Base-by-base conservation (phyloP, 2,888 invertebrate species). In the Atethmia centrago region DNA sequence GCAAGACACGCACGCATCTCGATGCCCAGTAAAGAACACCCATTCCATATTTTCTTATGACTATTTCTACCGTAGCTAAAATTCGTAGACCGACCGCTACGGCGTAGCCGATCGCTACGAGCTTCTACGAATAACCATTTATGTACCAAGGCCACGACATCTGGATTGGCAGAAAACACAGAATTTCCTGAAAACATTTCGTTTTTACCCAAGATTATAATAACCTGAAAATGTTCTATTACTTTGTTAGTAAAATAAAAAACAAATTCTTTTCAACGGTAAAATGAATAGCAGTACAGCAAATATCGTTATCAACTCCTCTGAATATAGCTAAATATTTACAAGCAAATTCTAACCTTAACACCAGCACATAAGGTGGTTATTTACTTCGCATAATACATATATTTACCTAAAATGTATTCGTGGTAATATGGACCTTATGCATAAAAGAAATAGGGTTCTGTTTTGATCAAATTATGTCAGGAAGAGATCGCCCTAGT, bases 401-500 rank as follows among this genome's bases (percentile, higher is more conserved):
- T 16, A 10, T 14, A 45, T 28, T 56, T 55, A 59, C 0, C n/a
- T 0, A 3, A 21, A 21, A 12, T 16, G 1, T 4, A 0, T 0
- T 2, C 1, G 2, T 10, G 7, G 31, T 7, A 82, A 21, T 36
- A 53, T 36, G 12, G 28, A 53, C 28, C 14, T 47, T 70, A 28
- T 36, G 42, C 0, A 0, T 0, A 0, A 14, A 21, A 7, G 0
- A 25, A 12, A 47, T 82, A 81, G 58, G 55, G 82, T 68, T 58
- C 49, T 19, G 40, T 74, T 71, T 85, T 21, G 49, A 36, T 53
- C 31, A 71, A 61, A 40, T 55, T 10, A 19, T 12, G 21, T 0
- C 3, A 19, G n/a, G 49, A 61, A 73, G 9, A 66, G 71, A 74
- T 56, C 82, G 90, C 88, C 90, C 89, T 78, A 88, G 85, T 91